Evolutionary conservation across 2,797 vertebrate species (phyloP), one percentile per base, ranked within the genome.

Genomic region (Lepus oiostolus): DNA sequence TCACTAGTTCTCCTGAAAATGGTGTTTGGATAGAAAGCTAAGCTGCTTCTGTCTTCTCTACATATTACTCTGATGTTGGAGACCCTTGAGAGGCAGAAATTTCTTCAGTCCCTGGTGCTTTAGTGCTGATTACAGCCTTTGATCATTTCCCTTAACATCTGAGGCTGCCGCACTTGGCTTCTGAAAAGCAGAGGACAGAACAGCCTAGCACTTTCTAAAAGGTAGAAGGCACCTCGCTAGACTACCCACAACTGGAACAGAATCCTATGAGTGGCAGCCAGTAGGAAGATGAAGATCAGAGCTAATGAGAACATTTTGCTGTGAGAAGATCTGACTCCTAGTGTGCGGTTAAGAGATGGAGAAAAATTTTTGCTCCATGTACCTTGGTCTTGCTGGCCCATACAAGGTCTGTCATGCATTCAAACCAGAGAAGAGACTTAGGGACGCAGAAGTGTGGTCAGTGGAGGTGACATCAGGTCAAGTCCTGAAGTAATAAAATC

Each of bases 1-100:
- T 83, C 54, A n/a, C 9, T 32, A 68, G 70, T 72, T 95, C 79
- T 70, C 60, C 77, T 92, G n/a, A 94, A 93, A 95, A 85, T 76
- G 72, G 71, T 71, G 24, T 72, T 81, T 81, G 82, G 92, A 90
- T 93, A 21, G 30, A 22, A 85, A 81, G 47, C 38, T 90, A 77
- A 93, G 38, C 74, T 83, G 84, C 58, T 22, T 75, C 86, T 70
- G 0, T 76, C 68, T 91, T 93, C 79, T 83, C 76, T 28, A 12
- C 28, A 0, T 63, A 35, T n/a, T n/a, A 16, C 65, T 91, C 30
- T 68, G 79, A 63, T 30, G 42, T 24, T 68, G 16, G 65, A 30
- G 81, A 91, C 24, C 32, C 88, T 92, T 14, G 28, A 88, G 54
- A 88, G 38, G 60, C 77, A 85, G 80, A 74, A 22, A 52, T 52